Conservation (phyloP, 1,140 invertebrate genomes). For the Trinorchestia longiramus region DNA sequence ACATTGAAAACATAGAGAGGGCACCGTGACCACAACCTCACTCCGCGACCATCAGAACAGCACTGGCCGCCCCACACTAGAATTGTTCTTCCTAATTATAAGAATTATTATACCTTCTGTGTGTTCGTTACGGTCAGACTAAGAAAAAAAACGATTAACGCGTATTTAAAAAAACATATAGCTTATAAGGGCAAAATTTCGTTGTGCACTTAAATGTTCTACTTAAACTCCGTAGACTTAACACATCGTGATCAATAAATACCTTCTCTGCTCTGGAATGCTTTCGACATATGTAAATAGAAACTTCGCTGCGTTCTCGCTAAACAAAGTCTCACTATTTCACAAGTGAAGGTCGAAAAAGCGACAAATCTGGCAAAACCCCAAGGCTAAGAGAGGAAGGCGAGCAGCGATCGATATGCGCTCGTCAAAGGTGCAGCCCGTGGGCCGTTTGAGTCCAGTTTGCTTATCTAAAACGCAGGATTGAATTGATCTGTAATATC, state of each 20-base stretch:
- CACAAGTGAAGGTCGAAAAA: neutral
- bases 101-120: neutral
- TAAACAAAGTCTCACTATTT: neutral
- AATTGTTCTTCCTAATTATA: neutral
- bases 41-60: neutral
- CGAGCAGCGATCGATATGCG: neutral
- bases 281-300: neutral
- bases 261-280: neutral
- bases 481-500: neutral
- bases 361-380: conserved; percentile 17
- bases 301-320: neutral
- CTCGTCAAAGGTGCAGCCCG: neutral
- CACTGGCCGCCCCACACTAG: neutral
- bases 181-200: neutral
- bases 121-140: neutral
- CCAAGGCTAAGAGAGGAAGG: conserved; percentile 16
- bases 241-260: neutral
- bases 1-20: neutral
- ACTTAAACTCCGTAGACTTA: neutral
- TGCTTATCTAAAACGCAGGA: neutral
- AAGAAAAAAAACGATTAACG: neutral
- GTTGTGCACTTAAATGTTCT: neutral
- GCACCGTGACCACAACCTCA: neutral
- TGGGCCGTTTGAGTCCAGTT: neutral
- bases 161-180: neutral